phyloP scores from a whole-genome alignment of 2,797 vertebrate species.

The Nannoperca obscura region DNA sequence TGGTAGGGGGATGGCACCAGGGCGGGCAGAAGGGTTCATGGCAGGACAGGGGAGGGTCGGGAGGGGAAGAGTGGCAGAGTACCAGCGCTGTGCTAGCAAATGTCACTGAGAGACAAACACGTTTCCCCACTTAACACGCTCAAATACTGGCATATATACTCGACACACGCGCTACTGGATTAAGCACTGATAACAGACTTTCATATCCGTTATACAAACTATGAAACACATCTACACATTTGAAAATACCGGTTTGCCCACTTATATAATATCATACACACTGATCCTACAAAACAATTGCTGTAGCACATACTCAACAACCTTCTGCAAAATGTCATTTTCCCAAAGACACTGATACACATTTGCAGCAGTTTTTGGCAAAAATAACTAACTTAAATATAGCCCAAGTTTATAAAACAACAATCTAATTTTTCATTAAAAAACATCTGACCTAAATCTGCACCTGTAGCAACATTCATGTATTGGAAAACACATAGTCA shows the following conservation, averaged over 20 bases:
- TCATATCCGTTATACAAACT: background rate
- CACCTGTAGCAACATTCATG: background rate
- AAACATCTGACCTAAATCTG: background rate
- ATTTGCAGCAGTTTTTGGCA: background rate
- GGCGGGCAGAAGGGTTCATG: slow-evolving; percentile 44
- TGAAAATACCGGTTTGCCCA: background rate
- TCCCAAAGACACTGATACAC: background rate
- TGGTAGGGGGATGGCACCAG: slow-evolving; percentile 14
- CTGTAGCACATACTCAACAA: background rate
- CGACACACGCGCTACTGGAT: background rate
- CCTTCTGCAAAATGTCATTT: slow-evolving; percentile 5
- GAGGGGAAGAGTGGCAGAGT: slow-evolving; percentile 31
- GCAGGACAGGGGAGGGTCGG: slow-evolving; percentile 47
- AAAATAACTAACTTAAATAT: background rate
- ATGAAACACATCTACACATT: background rate
- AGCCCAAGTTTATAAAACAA: background rate
- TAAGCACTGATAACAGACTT: background rate
- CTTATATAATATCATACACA: background rate
- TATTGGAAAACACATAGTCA: slow-evolving; percentile 4
- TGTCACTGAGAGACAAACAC: slow-evolving; percentile 53
- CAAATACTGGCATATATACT: slow-evolving; percentile 7
- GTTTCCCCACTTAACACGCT: slow-evolving; percentile 25
- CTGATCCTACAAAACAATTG: background rate
- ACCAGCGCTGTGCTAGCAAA: slow-evolving; percentile 34
- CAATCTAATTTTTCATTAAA: background rate